These are phyloP conservation scores for Myotis myotis DNA, from an alignment of 2,797 vertebrate species.

Conservation along the genomic window DNA sequence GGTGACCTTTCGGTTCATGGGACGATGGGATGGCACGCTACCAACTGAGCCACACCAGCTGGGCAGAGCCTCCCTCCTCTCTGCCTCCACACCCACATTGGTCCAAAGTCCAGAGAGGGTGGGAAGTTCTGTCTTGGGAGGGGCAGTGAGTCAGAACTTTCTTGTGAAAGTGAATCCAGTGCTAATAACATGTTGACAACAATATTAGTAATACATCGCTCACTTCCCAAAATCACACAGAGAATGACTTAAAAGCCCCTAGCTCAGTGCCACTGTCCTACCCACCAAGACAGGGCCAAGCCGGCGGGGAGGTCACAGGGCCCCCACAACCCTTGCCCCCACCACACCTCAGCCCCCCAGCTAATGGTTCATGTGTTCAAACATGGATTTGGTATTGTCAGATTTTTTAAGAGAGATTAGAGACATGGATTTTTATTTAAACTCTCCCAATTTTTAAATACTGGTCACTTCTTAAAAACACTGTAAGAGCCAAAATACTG, in stretches of 20 bases:
- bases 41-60: no score
- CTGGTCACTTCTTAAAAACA: background rate
- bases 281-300: no score
- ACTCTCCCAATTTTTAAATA: background rate
- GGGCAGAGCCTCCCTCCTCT: background rate
- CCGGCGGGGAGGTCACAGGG: background rate
- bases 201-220: fast-evolving
- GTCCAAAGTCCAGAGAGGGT: background rate
- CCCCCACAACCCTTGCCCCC: fast-evolving
- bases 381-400: fast-evolving
- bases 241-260: background rate
- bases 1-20: no score
- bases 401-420: background rate
- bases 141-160: fast-evolving
- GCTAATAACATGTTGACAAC: no score
- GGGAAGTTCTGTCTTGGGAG: fast-evolving
- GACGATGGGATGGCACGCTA: no score
- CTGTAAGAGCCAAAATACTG: background rate
- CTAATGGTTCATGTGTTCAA: fast-evolving
- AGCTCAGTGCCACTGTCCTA: fast-evolving
- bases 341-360: fast-evolving
- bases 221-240: no score
- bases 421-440: background rate
- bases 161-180: background rate
- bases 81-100: fast-evolving